Evolutionary conservation across 2,797 vertebrate genomes (phyloP).

Genomic region (Podarcis siculus): DNA sequence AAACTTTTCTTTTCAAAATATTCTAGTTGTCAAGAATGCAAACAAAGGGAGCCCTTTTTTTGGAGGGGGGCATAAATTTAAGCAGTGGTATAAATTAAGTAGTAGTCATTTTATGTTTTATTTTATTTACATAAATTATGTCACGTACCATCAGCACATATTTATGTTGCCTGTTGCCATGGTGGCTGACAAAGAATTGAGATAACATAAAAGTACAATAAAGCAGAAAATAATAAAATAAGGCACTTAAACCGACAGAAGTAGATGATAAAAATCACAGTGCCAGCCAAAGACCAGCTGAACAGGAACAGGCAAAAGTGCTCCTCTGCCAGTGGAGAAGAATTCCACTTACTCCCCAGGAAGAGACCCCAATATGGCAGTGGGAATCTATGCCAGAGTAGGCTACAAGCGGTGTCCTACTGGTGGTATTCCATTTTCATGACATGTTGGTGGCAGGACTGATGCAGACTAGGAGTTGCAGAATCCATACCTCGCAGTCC

Average conservation of each 20-base stretch:
- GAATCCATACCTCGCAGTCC: too few species aligned
- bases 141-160: neutral
- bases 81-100: neutral
- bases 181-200: neutral
- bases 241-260: neutral
- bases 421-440: too few species aligned
- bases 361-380: too few species aligned
- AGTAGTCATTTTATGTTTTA: neutral
- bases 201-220: neutral
- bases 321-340: too few species aligned
- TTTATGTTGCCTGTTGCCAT: neutral
- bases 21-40: neutral
- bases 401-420: too few species aligned
- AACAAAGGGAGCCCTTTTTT: neutral
- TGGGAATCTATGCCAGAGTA: too few species aligned
- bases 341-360: too few species aligned
- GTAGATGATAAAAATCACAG: neutral
- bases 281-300: too few species aligned
- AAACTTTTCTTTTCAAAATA: neutral
- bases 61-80: too few species aligned
- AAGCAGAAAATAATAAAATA: neutral
- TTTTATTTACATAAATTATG: neutral
- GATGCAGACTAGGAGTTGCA: too few species aligned
- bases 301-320: too few species aligned
- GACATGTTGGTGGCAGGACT: too few species aligned